These are phyloP conservation scores for Tiliqua scincoides DNA, from an alignment of 2,113 vertebrate species.

Conservation along the genomic window DNA sequence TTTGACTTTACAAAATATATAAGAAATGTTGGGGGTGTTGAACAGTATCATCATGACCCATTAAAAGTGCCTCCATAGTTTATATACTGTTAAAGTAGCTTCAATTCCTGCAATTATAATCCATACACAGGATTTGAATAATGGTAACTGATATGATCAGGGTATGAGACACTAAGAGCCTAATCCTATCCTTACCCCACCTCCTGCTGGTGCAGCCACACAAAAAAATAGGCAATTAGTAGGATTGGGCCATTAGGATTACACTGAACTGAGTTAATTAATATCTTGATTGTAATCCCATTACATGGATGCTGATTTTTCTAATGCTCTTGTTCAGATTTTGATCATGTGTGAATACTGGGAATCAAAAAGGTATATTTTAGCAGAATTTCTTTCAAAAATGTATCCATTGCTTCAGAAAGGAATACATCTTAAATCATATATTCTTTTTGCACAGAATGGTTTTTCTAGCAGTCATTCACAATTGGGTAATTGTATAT, in stretches of 20 bases:
- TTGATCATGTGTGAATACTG: not conserved
- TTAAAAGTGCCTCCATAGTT: not conserved
- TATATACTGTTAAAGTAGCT: not conserved
- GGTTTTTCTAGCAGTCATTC: not conserved
- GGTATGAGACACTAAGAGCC: no score
- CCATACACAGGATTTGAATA: not conserved
- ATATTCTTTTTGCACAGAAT: not conserved
- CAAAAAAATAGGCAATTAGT: no score
- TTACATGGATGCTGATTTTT: not conserved
- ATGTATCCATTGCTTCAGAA: not conserved
- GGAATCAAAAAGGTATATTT: not conserved
- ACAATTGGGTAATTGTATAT: slow-evolving; percentile 12
- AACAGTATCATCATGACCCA: not conserved
- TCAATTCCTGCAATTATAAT: not conserved
- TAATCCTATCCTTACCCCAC: no score
- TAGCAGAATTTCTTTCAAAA: not conserved
- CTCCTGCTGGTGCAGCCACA: no score
- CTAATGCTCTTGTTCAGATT: not conserved
- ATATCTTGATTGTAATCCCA: not conserved
- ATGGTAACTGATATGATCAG: not conserved
- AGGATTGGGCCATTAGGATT: no score
- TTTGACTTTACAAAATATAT: no score
- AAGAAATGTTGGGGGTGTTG: not conserved
- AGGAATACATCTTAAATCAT: not conserved
- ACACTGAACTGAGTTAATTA: not conserved